These are phyloP conservation scores for Gonatopus flavifemur DNA, from an alignment of 1,140 invertebrate species.

Conservation along the genomic window DNA sequence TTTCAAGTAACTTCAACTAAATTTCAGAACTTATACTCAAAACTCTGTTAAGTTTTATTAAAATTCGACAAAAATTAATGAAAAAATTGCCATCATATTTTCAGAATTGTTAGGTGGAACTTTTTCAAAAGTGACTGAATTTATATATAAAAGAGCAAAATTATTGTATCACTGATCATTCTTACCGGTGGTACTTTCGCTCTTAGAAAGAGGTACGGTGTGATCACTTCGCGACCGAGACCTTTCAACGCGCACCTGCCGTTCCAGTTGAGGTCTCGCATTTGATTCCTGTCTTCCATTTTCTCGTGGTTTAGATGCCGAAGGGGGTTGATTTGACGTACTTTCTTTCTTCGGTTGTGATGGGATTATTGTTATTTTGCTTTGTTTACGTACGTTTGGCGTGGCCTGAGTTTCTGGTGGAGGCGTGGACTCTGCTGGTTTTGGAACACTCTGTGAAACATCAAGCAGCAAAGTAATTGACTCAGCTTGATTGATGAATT, in stretches of 20 bases:
- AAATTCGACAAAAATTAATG: no score
- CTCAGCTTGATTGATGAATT: no score
- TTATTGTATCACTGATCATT: no score
- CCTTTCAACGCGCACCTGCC: conserved; percentile 52
- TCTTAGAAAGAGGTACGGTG: conserved; percentile 48
- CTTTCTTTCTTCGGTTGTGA: conserved; percentile 48
- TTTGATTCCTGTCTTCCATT: conserved; percentile 52
- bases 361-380: conserved; percentile 58
- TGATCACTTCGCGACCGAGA: conserved; percentile 52
- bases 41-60: no score
- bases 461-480: no score
- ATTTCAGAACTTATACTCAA: no score
- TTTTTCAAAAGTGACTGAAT: no score
- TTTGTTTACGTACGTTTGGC: conserved; percentile 46
- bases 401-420: conserved; percentile 20
- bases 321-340: conserved; percentile 36
- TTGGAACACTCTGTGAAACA: conserved; percentile 49
- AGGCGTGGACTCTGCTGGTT: conserved; percentile 41
- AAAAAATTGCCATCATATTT: no score
- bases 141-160: no score
- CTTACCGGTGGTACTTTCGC: conserved; percentile 53
- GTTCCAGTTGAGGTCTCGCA: conserved; percentile 51
- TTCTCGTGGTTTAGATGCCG: conserved; percentile 41
- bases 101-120: no score
- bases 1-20: no score